phyloP scores from a whole-genome alignment of 1,140 invertebrate species.

The Telenomus remus region DNA sequence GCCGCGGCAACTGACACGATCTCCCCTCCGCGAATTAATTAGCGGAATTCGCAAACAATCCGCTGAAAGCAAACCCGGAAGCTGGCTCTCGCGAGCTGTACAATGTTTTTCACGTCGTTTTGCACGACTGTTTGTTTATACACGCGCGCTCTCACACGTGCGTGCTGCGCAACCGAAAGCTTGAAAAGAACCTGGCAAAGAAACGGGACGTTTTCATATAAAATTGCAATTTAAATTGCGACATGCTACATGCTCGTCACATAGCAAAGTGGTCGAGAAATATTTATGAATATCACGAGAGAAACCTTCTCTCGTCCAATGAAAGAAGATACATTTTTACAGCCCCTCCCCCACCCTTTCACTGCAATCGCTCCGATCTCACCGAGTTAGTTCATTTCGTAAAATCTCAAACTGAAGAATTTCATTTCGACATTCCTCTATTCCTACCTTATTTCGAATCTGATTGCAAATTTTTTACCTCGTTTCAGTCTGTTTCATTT shows the following conservation, averaged over 20 bases:
- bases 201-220: constrained; percentile 35
- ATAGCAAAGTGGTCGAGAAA: constrained; percentile 22
- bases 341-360: no score
- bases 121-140: constrained; percentile 31
- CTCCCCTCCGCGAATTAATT: constrained; percentile 55
- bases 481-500: no score
- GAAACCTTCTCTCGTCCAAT: no score
- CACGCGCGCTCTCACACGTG: constrained; percentile 17
- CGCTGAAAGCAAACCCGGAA: constrained; percentile 48
- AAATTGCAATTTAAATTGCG: constrained; percentile 28
- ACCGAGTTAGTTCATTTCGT: no score
- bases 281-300: constrained; percentile 37
- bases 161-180: background rate
- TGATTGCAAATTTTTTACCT: no score
- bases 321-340: no score
- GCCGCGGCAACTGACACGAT: constrained; percentile 48
- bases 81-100: constrained; percentile 41
- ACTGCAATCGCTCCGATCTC: no score
- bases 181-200: constrained; percentile 23
- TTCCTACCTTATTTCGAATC: no score
- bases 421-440: no score
- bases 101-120: constrained; percentile 53
- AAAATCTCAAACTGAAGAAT: no score
- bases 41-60: constrained; percentile 54
- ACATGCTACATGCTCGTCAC: constrained; percentile 12